phyloP scores from a whole-genome alignment of 2,797 vertebrate species.

The Chloroceryle inda region DNA sequence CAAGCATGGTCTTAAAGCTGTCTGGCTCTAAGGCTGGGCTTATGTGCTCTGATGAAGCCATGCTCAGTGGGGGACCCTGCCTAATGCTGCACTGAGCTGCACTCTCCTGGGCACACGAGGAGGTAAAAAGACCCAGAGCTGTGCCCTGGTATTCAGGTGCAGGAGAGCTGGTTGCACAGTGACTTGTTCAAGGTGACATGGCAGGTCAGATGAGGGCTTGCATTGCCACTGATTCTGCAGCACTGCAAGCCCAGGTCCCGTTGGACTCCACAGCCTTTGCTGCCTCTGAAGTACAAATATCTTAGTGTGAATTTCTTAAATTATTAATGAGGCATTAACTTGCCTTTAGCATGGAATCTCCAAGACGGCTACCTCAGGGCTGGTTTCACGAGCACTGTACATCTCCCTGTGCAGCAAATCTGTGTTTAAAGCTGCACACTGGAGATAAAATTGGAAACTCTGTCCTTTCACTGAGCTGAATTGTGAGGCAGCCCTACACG shows the following conservation, averaged over 20 bases:
- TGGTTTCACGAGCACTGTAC: neutral
- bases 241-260: fast-evolving
- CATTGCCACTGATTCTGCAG: neutral
- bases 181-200: neutral
- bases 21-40: neutral
- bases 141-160: neutral
- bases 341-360: neutral
- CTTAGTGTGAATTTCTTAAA: neutral
- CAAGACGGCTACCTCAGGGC: neutral
- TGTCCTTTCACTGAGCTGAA: neutral
- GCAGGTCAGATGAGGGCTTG: neutral
- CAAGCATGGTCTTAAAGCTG: fast-evolving
- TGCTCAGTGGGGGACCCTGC: neutral
- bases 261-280: neutral
- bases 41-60: neutral
- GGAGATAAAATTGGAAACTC: slow-evolving; percentile 18
- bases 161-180: neutral
- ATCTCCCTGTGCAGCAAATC: neutral
- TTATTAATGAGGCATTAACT: neutral
- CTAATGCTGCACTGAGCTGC: neutral
- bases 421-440: neutral
- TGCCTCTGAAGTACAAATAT: slow-evolving; percentile 5
- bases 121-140: neutral
- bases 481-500: neutral
- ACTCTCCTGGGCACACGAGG: neutral